phyloP scores from a whole-genome alignment of 2,113 vertebrate genomes.

The Corvus hawaiiensis region DNA sequence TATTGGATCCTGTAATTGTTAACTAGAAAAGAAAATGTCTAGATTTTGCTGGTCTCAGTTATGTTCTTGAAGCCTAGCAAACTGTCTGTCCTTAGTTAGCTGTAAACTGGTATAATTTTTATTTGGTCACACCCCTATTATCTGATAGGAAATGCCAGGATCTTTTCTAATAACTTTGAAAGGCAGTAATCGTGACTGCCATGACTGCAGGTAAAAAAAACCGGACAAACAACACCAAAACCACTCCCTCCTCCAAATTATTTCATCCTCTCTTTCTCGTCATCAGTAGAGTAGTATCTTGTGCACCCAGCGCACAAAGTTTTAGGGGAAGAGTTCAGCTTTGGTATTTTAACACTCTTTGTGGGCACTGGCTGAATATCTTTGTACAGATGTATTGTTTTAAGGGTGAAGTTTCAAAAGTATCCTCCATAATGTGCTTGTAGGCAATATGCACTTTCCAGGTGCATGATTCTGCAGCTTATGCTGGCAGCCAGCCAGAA shows the following conservation, averaged over 20 bases:
- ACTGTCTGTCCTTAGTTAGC: background rate
- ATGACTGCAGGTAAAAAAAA: background rate
- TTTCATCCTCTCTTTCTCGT: background rate
- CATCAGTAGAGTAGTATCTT: background rate
- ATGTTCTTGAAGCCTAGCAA: background rate
- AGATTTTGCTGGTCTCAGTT: background rate
- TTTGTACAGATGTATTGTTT: background rate
- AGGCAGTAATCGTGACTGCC: background rate
- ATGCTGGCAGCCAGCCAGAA: background rate
- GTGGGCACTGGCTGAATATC: background rate
- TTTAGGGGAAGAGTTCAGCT: background rate
- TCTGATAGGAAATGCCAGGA: background rate
- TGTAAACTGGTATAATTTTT: background rate
- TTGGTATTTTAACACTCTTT: background rate
- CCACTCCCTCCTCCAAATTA: background rate
- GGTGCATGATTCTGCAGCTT: background rate
- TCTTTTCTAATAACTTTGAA: background rate
- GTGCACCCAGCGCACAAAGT: background rate
- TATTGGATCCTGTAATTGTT: background rate
- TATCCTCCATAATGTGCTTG: background rate
- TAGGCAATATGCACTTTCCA: constrained; percentile 5
- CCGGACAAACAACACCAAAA: background rate
- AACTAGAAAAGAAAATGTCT: background rate
- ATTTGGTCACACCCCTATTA: background rate
- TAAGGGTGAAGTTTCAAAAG: background rate